Conservation (phyloP, 2,113 vertebrate species). For the Porphyrio hochstetteri region DNA sequence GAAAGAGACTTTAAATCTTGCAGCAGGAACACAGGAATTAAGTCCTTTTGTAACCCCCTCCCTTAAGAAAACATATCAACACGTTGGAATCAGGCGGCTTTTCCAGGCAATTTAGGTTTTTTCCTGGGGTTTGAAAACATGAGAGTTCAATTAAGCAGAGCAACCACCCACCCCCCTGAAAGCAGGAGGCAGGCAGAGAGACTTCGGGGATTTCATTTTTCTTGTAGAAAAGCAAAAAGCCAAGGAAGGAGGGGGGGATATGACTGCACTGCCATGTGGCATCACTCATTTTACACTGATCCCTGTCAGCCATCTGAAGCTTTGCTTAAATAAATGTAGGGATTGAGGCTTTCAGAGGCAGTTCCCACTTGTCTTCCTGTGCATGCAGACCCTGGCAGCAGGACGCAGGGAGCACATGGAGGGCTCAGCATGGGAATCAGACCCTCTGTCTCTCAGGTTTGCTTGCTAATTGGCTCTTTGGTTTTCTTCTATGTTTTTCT, state of each 20-base stretch:
- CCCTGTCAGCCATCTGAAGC: background rate
- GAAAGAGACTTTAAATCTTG: slow-evolving; percentile 18
- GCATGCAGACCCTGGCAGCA: background rate
- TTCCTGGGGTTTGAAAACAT: background rate
- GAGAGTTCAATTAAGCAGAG: background rate
- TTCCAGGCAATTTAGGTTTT: background rate
- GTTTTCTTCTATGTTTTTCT: background rate
- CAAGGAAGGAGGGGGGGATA: background rate
- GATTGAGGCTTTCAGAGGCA: background rate
- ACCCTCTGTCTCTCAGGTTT: background rate
- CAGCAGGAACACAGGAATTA: background rate
- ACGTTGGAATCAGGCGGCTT: background rate
- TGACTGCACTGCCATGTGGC: background rate
- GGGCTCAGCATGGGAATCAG: background rate
- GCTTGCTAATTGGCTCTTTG: background rate
- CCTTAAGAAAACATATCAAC: background rate
- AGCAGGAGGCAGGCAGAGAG: background rate
- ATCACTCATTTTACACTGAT: slow-evolving; percentile 8
- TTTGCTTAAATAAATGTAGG: background rate
- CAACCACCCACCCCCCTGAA: background rate
- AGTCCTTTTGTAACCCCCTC: background rate
- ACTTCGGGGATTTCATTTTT: background rate
- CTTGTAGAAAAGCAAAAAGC: background rate
- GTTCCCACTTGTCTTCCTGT: rapidly evolving
- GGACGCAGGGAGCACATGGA: background rate